Evolutionary conservation across 2,797 vertebrate genomes (phyloP), one percentile per base, ranked within the genome.

Genomic region (Petrocephalus sullivani): DNA sequence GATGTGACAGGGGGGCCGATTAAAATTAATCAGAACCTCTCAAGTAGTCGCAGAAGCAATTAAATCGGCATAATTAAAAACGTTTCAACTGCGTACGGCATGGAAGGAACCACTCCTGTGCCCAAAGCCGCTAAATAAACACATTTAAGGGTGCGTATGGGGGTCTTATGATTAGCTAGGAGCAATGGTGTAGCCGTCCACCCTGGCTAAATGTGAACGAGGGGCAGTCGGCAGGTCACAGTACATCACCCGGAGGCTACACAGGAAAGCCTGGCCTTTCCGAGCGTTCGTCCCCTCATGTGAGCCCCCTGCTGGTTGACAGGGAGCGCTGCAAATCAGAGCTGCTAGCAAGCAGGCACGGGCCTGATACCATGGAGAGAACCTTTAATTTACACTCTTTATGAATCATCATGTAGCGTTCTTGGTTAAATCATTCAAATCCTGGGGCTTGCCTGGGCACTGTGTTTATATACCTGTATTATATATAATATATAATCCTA

Each of bases 301-400:
- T 93, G 89, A 92, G 94, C 89, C 93, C 90, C 89, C 94, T 95
- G 46, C 90, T 91, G 10, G 10, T 87, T 51, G 94, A 91, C 90
- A 96, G 95, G 91, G 96, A 91, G 87, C 94, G 88, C 89, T 93
- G 93, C 94, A 95, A 64, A 90, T 92, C 88, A 92, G 94, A 90
- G 92, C 90, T 92, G 88, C 91, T 49, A 89, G 95, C 93, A 89
- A 90, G 90, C 23, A 92, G 94, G 28, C 93, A 91, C 92, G 94
- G 93, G 21, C 91, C 94, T 93, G 95, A 95, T 96, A 91, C 9
- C 46, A 10, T 53, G 10, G 53, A 23, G 84, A 12, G 84, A 83
- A 28, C 46, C 81, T 83, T 46, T 54, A 51, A 83, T 83, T 60
- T 33, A 41, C 49, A 23, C 49, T 85, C 14, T 54, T 7, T 58